Conservation (phyloP, 1,140 invertebrate genomes). For the Centruroides sculpturatus region DNA sequence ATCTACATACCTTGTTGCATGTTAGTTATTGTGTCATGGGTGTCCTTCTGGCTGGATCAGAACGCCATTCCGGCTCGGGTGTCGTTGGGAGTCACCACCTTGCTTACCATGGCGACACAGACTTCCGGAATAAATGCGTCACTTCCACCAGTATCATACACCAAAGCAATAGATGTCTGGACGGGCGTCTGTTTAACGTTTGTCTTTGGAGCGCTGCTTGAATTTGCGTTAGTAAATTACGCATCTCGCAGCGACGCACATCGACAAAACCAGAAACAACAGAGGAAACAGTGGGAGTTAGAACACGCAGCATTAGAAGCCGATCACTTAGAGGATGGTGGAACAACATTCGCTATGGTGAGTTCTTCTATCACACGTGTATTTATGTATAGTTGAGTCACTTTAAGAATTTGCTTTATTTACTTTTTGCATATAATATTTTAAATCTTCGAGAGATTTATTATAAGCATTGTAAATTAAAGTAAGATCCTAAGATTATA, state of each 20-base stretch:
- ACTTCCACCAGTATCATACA: slow-evolving; percentile 89
- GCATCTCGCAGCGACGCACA: slow-evolving; percentile 83
- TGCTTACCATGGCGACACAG: slow-evolving; percentile 41
- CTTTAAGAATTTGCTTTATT: too few relatives aligned
- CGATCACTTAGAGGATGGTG: slow-evolving; percentile 44
- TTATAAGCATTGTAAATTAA: too few relatives aligned
- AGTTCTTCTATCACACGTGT: neutral
- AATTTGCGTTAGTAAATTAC: slow-evolving; percentile 94
- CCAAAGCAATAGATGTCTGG: slow-evolving; percentile 96
- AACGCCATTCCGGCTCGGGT: slow-evolving; percentile 35
- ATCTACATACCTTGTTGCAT: slow-evolving; percentile 38
- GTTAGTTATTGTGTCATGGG: slow-evolving; percentile 42
- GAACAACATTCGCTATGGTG: slow-evolving; percentile 77
- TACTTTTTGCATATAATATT: too few relatives aligned
- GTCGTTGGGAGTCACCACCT: slow-evolving; percentile 34
- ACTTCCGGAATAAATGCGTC: slow-evolving; percentile 80
- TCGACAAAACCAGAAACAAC: slow-evolving; percentile 79
- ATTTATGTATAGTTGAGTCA: too few relatives aligned
- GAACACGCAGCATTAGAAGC: slow-evolving; percentile 50
- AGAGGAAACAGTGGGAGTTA: slow-evolving; percentile 38
- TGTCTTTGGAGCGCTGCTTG: slow-evolving; percentile 86
- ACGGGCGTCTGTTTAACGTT: slow-evolving; percentile 93
- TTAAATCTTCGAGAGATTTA: too few relatives aligned
- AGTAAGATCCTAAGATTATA: too few relatives aligned
- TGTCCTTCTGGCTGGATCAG: slow-evolving; percentile 40